Base-by-base conservation (phyloP, 1,140 invertebrate species). In the Sipha flava region DNA sequence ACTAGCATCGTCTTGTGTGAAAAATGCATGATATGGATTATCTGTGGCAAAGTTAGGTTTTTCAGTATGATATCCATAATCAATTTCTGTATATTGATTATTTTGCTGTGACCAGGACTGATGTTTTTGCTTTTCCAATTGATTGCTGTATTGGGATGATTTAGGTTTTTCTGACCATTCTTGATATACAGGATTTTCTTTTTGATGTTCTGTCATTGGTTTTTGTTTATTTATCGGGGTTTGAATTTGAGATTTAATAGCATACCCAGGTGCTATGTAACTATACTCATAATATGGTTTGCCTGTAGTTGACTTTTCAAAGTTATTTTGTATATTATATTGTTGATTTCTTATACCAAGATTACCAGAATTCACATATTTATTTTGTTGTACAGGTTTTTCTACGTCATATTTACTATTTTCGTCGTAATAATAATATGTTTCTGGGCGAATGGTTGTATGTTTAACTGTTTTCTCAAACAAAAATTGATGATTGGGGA, bases 1-100 rank as follows among this genome's bases (percentile, higher is more conserved):
- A 45, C 87, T 87, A 81, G 91, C 90, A 59, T 92, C 91, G 79
- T 91, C 91, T 83, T 91, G 90, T 0, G 91, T 92, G 83, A 91
- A 92, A 82, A 90, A 92, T 1, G 88, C 88, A 80, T 90, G 87
- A 72, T 89, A 89, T 5, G 91, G 90, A 82, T 89, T 91, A 47
- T 83, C 82, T n/a, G 82, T 84, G 62, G 66, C 49, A 26, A 75
- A 29, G 5, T 26, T 80, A 5, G 59, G n/a, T 59, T 54, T 54
- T 52, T 77, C 73, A n/a, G 73, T 77, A 40, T 59, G 73, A 52
- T 73, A 54, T 16, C 2, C 47, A 43, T 77, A 77, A 18, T 40
- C 72, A 23, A 75, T 31, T 37, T 75, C 73, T 18, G 52, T 59
- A 12, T 59, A 77, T 40, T 77, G 73, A 2, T 77, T 54, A 18